Base-by-base conservation (phyloP, 2,888 invertebrate genomes). In the Urechis unicinctus region DNA sequence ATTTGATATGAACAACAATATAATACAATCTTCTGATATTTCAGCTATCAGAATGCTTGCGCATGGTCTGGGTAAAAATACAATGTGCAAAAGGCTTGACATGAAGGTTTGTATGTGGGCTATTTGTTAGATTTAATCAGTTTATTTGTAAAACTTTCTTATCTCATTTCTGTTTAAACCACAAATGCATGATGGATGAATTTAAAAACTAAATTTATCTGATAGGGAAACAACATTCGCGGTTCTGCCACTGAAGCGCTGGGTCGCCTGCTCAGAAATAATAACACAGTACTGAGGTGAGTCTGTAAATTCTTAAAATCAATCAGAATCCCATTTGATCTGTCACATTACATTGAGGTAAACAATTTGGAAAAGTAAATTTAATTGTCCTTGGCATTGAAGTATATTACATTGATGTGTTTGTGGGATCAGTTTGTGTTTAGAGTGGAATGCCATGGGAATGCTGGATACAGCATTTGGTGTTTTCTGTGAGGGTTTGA, bases 361-460 rank as follows among this genome's bases (percentile, higher is more conserved):
- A n/a, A n/a, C n/a, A n/a, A n/a, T n/a, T n/a, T n/a, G n/a, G n/a
- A n/a, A n/a, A n/a, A n/a, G n/a, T n/a, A n/a, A n/a, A n/a, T n/a
- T n/a, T n/a, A n/a, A n/a, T n/a, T n/a, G n/a, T n/a, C 25, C 1
- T n/a, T 17, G 47, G 6, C 6, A n/a, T n/a, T n/a, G n/a, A n/a
- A n/a, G n/a, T n/a, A n/a, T n/a, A n/a, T n/a, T n/a, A n/a, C n/a
- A n/a, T n/a, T n/a, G n/a, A n/a, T n/a, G n/a, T n/a, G n/a, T n/a
- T n/a, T n/a, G n/a, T n/a, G n/a, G n/a, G n/a, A 62, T 28, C 66
- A 78, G 77, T 56, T 52, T 78, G 41, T 71, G 73, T 56, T 59
- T 78, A 41, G 78, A 78, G 60, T 78, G 77, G 77, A 78, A 78
- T 69, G 71, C 72, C 21, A 45, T 74, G 48, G 78, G 78, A 1